Conservation (phyloP, 2,888 invertebrate genomes). For the Lepidocyrtinus sp. region DNA sequence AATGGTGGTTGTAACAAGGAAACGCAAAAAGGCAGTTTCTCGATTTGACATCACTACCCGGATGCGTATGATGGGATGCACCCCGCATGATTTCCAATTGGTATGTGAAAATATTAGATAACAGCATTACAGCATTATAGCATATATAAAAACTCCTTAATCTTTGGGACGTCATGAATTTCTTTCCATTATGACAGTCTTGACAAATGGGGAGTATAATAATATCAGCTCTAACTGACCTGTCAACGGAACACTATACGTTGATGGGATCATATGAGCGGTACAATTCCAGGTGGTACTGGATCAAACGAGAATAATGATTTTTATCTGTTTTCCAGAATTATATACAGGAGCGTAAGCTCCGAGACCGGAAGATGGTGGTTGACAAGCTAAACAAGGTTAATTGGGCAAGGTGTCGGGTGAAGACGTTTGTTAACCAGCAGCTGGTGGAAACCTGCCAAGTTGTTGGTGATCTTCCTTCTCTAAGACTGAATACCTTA, state of each 20-base stretch:
- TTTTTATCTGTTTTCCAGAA: constrained; percentile 40
- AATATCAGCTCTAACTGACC: constrained; percentile 54
- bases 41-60: constrained; percentile 20
- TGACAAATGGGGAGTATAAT: constrained; percentile 50
- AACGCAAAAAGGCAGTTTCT: constrained; percentile 38
- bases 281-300: constrained; percentile 27
- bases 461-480: constrained; percentile 36
- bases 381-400: constrained; percentile 59
- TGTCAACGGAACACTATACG: constrained; percentile 29
- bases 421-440: constrained; percentile 45
- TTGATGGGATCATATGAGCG: constrained; percentile 54
- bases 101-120: constrained; percentile 33
- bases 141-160: constrained; percentile 27
- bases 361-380: constrained; percentile 56
- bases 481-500: constrained; percentile 38
- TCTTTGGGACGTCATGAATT: constrained; percentile 35
- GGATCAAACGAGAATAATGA: background rate
- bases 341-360: constrained; percentile 58
- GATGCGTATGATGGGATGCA: constrained; percentile 29
- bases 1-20: constrained; percentile 23
- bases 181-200: constrained; percentile 43
- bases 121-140: background rate
- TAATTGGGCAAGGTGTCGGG: constrained; percentile 59
- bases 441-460: constrained; percentile 52
- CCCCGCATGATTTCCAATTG: constrained; percentile 59